These are phyloP conservation scores for Meloidogyne floridensis DNA, from an alignment of 1,140 invertebrate species.

Conservation along the genomic window DNA sequence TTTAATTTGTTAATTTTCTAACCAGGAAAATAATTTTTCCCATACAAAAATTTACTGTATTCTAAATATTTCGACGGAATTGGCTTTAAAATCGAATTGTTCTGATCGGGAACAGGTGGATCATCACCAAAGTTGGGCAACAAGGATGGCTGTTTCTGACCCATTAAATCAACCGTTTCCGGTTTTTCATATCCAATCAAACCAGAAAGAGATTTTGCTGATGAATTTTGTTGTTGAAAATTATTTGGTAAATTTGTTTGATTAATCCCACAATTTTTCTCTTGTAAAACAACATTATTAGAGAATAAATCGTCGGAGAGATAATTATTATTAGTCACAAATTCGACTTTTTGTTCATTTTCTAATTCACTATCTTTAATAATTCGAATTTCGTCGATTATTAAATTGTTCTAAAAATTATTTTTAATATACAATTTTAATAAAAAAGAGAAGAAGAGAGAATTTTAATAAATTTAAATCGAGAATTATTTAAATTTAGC, in stretches of 20 bases:
- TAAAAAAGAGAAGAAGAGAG: too few species aligned
- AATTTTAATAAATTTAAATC: too few species aligned
- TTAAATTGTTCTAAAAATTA: too few species aligned
- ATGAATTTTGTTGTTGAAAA: neutral
- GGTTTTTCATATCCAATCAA: neutral
- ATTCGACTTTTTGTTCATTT: neutral
- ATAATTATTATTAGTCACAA: neutral
- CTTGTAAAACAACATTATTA: neutral
- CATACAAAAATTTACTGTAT: neutral
- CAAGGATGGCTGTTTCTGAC: neutral
- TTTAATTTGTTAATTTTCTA: neutral
- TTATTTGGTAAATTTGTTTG: neutral
- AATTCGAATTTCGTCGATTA: neutral
- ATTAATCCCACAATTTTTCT: neutral
- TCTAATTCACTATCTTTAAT: neutral
- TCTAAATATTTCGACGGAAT: neutral
- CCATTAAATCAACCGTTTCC: too few species aligned
- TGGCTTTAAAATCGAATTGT: neutral
- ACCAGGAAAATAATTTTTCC: neutral
- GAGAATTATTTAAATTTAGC: too few species aligned
- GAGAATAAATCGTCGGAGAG: neutral
- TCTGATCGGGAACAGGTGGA: neutral
- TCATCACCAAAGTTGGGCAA: neutral
- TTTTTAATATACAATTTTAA: too few species aligned
- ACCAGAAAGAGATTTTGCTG: neutral